Conservation (phyloP, 2,113 vertebrate species). For the Cheirogaleus medius region DNA sequence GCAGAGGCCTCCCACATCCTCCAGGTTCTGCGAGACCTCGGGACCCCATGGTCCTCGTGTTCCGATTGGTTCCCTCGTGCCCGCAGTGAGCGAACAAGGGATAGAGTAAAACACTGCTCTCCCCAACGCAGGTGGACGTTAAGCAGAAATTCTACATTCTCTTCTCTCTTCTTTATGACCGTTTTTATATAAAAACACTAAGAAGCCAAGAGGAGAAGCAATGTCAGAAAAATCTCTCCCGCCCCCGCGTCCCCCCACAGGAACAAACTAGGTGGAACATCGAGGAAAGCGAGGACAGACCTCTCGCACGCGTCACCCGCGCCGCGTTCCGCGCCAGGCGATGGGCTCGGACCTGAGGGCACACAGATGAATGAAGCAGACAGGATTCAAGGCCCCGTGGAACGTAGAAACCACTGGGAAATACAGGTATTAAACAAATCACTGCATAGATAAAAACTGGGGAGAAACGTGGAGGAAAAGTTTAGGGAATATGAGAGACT, state of each 20-base stretch:
- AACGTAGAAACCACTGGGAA: background rate
- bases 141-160: background rate
- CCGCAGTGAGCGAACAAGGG: background rate
- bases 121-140: background rate
- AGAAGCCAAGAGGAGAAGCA: background rate
- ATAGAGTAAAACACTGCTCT: background rate
- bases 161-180: background rate
- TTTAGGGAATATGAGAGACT: background rate
- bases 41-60: background rate
- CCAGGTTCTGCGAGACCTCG: background rate
- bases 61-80: too few relatives aligned
- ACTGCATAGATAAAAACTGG: background rate
- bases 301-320: background rate
- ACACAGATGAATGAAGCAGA: background rate
- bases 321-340: background rate
- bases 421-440: background rate
- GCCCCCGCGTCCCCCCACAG: accelerated
- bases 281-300: background rate
- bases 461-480: background rate
- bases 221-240: background rate
- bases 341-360: background rate
- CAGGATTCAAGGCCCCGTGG: background rate
- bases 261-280: background rate
- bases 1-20: background rate
- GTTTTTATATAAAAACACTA: background rate